These are phyloP conservation scores for Drosophila eugracilis DNA, from an alignment of 1,140 invertebrate genomes.

Conservation along the genomic window DNA sequence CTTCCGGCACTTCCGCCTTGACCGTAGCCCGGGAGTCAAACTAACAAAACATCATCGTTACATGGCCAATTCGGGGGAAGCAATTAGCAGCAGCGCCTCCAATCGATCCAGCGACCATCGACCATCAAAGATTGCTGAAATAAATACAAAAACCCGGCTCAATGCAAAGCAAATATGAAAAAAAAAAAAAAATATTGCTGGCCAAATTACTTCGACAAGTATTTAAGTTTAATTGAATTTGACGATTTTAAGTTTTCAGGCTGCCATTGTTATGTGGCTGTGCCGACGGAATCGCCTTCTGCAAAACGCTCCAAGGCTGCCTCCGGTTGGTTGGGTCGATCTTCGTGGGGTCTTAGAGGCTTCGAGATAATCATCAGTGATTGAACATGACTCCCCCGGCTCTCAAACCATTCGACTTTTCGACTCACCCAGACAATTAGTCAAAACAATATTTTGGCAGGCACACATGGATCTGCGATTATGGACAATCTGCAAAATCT, in stretches of 20 bases:
- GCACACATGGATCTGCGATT: conserved; percentile 46
- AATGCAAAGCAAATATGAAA: conserved; percentile 78
- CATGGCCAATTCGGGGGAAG: conserved; percentile 57
- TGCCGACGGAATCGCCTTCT: conserved; percentile 43
- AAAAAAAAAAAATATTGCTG: too few species aligned
- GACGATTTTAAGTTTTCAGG: conserved; percentile 52
- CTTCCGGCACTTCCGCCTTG: conserved; percentile 66
- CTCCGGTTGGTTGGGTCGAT: conserved; percentile 37
- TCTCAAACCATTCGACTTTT: conserved; percentile 24
- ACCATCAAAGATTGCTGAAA: conserved; percentile 29
- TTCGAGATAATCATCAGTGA: conserved; percentile 63
- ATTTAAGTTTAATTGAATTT: conserved; percentile 83
- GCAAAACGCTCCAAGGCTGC: conserved; percentile 75
- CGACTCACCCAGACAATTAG: conserved; percentile 65
- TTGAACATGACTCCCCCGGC: conserved; percentile 21
- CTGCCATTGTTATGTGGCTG: conserved; percentile 13
- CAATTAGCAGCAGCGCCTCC: conserved; percentile 65
- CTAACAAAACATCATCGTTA: conserved; percentile 45
- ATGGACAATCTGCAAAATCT: conserved; percentile 76
- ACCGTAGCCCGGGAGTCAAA: too few species aligned
- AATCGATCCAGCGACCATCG: conserved; percentile 23
- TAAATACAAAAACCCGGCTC: conserved; percentile 74
- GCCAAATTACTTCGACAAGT: conserved; percentile 77
- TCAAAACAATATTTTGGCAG: conserved; percentile 74
- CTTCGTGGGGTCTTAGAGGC: conserved; percentile 15